Base-by-base conservation (phyloP, 2,888 invertebrate species). In the Masnerella sp. region DNA sequence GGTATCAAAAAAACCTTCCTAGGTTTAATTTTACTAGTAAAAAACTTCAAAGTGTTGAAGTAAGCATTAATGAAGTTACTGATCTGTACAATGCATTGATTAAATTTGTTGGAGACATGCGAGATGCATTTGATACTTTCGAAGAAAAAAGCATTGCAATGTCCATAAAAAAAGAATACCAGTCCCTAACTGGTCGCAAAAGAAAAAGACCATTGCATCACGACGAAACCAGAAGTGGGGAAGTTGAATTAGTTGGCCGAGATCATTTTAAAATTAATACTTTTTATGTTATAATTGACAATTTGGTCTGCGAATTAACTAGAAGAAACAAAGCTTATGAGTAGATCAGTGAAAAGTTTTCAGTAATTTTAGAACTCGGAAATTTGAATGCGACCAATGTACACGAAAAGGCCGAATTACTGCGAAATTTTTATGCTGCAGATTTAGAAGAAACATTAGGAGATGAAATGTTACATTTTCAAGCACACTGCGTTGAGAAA, bases 21-120 rank as follows among this genome's bases (percentile, higher is more conserved):
- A 7, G 25, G n/a, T 56, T 56, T 9, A 45, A 56, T 17, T 2
- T 28, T 2, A 25, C 43, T 1, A 67, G 45, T 14, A 36, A 56
- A 56, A 67, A 67, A 38, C 18, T 58, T n/a, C 67, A 58, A 52
- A 43, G 30, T 18, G 67, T 56, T 0, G 18, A 67, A 7, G 38
- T 34, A 5, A 45, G 22, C 9, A 54, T 67, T 11, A 9, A 5
- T 8, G 56, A 54, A 5, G 47, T 36, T 5, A 22, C 47, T 11
- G n/a, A 45, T 8, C 28, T 56, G 4, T 67, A 56, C 8, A 8
- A 36, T 3, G 45, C 25, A 8, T 17, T 56, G 5, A 36, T 36
- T 4, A 56, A 38, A 14, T n/a, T 56, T 17, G 18, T 45, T 1
- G 14, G 9, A 3, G 17, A 56, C n/a, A 38, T 54, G n/a, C 34